phyloP scores from a whole-genome alignment of 2,888 invertebrate species.

The Stenotaenia linearis region DNA sequence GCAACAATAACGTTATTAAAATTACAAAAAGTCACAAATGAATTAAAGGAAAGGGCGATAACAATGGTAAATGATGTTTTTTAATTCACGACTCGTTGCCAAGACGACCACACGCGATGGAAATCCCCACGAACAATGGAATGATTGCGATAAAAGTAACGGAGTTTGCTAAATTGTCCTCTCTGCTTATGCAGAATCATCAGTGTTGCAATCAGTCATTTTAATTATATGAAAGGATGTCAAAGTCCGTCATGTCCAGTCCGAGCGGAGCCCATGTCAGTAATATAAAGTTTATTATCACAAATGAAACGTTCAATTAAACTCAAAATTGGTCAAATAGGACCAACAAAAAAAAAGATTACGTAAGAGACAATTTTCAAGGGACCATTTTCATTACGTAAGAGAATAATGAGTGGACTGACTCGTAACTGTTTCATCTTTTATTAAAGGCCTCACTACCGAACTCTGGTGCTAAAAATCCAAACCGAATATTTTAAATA shows the following conservation, averaged over 20 bases:
- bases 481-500: too few species aligned
- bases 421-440: too few species aligned
- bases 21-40: too few species aligned
- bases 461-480: neutral
- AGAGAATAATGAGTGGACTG: too few species aligned
- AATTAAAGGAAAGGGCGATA: too few species aligned
- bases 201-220: neutral
- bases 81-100: neutral
- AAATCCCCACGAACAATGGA: neutral
- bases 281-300: neutral
- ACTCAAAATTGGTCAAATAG: neutral
- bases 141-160: neutral
- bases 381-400: too few species aligned
- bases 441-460: neutral
- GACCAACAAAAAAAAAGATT: neutral
- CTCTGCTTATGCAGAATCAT: neutral
- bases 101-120: neutral
- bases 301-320: neutral
- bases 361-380: neutral
- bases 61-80: neutral
- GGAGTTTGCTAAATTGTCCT: neutral
- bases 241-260: neutral
- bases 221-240: neutral
- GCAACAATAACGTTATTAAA: too few species aligned
- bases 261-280: neutral